A percentile compares a stretch with the other conserved stretches of the same genome.
phyloP scores from a whole-genome alignment of 30 jellyfish, hydroid and myxozoan species.

The Pseudorhiza aurosa region DNA sequence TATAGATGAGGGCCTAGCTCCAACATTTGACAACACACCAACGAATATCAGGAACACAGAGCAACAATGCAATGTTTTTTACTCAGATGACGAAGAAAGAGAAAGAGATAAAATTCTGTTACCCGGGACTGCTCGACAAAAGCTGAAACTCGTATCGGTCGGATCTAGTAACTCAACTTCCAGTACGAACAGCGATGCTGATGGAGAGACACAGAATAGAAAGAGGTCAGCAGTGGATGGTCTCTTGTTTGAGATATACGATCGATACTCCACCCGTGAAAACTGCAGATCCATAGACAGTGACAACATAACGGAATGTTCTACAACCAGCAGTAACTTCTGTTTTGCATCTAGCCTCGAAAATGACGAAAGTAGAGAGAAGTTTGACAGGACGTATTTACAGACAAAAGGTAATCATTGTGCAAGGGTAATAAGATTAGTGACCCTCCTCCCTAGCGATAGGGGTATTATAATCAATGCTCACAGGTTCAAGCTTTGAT shows the following conservation, averaged over 20 bases:
- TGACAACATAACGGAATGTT: conserved; percentile 79
- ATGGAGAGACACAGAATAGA: conserved; percentile 40
- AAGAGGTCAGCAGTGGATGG: conserved; percentile 94
- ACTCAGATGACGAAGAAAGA: conserved; percentile 15
- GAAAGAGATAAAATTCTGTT: not conserved
- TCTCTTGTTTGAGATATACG: conserved; percentile 85
- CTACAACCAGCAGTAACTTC: conserved; percentile 84
- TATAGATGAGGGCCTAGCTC: conserved; percentile 22
- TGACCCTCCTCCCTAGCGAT: too few relatives aligned
- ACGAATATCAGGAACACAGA: not conserved
- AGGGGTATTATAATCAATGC: too few relatives aligned
- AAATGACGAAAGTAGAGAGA: conserved; percentile 76
- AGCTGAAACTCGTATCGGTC: conserved; percentile 30
- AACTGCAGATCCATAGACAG: conserved; percentile 66
- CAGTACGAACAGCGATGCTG: conserved; percentile 44
- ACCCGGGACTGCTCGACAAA: conserved; percentile 6
- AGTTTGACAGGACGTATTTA: conserved; percentile 73
- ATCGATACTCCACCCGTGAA: conserved; percentile 70
- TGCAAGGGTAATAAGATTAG: too few relatives aligned
- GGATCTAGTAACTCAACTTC: conserved; percentile 64
- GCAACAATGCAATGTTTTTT: not conserved
- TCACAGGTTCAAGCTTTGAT: too few relatives aligned
- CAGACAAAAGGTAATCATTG: conserved; percentile 73
- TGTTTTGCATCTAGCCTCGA: conserved; percentile 89
- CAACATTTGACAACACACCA: not conserved